phyloP scores from a whole-genome alignment of 2,113 vertebrate genomes.

The Leucoraja erinaceus region DNA sequence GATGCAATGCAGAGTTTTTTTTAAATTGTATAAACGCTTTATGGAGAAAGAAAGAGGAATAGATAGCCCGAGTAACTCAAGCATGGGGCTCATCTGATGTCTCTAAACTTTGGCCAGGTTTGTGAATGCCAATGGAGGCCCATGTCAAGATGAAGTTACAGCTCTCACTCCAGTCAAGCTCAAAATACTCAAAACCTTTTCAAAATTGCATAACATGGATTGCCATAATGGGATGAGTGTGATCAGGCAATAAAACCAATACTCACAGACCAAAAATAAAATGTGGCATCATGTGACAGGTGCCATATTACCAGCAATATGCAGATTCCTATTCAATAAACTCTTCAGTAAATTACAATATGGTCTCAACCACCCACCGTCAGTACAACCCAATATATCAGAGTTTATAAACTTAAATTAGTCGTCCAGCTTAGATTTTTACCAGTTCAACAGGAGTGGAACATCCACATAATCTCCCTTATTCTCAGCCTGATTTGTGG shows the following conservation, averaged over 20 bases:
- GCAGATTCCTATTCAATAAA: slow-evolving; percentile 8
- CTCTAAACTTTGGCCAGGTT: background rate
- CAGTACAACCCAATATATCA: background rate
- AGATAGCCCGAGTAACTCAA: background rate
- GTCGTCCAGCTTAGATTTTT: background rate
- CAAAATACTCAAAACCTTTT: background rate
- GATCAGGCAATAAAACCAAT: background rate
- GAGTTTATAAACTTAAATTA: background rate
- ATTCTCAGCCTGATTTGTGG: background rate
- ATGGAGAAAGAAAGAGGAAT: background rate
- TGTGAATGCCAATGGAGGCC: background rate
- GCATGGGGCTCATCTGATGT: background rate
- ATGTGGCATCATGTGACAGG: background rate
- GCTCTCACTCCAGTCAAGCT: background rate
- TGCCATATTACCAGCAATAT: background rate
- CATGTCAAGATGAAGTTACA: background rate
- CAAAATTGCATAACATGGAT: background rate
- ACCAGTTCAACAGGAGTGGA: background rate
- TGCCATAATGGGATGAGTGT: background rate
- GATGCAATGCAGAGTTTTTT: background rate
- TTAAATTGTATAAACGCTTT: background rate
- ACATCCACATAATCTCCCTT: background rate
- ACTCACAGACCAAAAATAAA: background rate
- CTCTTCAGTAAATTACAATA: background rate
- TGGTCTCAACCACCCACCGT: background rate